These are phyloP conservation scores for Acanthurus leucopareius DNA, from an alignment of 2,797 vertebrate species.

Conservation along the genomic window DNA sequence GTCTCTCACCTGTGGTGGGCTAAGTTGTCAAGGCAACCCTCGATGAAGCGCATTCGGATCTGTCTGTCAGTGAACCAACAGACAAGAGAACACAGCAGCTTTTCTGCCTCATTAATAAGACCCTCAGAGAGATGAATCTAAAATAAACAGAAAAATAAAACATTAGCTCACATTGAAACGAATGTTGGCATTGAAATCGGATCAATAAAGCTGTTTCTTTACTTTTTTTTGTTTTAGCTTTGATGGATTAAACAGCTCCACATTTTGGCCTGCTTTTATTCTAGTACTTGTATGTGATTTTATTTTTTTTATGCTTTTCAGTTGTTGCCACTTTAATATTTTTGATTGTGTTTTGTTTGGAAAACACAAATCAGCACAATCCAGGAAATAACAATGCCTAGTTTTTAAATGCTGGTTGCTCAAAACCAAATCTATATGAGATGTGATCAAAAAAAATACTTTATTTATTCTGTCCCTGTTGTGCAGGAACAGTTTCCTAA, in stretches of 20 bases:
- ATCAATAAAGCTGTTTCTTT: not conserved
- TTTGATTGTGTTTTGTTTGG: not conserved
- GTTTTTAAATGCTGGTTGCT: too few relatives aligned
- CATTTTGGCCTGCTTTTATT: not conserved
- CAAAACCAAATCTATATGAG: too few relatives aligned
- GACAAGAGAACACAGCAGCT: conserved; percentile 97
- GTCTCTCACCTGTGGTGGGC: conserved; percentile 93
- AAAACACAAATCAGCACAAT: not conserved
- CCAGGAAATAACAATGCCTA: too few relatives aligned
- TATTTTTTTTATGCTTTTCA: not conserved
- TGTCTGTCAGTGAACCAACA: conserved; percentile 99
- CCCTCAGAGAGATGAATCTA: conserved; percentile 98
- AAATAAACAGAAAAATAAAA: not conserved
- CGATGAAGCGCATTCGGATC: conserved; percentile 99
- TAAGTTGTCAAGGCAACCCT: conserved; percentile 98
- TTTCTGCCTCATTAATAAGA: conserved; percentile 98
- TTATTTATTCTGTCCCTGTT: too few relatives aligned
- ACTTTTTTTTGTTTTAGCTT: not conserved
- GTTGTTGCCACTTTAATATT: not conserved
- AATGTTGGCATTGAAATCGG: too few relatives aligned
- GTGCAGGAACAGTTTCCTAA: too few relatives aligned
- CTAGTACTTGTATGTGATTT: not conserved
- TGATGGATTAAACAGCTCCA: not conserved
- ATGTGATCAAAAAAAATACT: too few relatives aligned
- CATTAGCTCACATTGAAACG: not conserved